Percentiles rank a stretch among this genome's conserved stretches.
Conservation (phyloP, 2,888 invertebrate species). For the Sisyra nigra region DNA sequence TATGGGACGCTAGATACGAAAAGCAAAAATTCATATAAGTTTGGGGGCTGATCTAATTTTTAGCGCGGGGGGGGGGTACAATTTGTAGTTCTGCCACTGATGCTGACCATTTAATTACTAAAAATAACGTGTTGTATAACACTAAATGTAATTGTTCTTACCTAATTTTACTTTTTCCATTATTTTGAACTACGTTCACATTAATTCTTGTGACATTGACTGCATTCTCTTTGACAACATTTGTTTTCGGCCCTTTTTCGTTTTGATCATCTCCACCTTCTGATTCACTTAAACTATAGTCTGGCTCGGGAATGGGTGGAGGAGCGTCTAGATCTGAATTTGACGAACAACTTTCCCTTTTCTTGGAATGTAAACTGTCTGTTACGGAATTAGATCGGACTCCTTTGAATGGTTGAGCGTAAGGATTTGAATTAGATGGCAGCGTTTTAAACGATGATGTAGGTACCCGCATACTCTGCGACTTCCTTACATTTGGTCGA, state of each 20-base stretch:
- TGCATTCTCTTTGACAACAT: constrained; percentile 34
- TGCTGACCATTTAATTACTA: too few species aligned
- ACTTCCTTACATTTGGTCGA: constrained; percentile 40
- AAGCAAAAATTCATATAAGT: too few species aligned
- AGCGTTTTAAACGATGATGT: constrained; percentile 29
- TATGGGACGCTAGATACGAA: too few species aligned
- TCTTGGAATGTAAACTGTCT: background rate
- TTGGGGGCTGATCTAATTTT: too few species aligned
- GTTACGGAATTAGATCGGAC: constrained; percentile 22
- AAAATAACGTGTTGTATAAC: too few species aligned
- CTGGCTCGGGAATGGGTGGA: constrained; percentile 82
- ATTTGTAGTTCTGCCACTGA: too few species aligned
- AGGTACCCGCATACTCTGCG: constrained; percentile 39
- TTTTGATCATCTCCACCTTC: constrained; percentile 39
- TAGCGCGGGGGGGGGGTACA: too few species aligned
- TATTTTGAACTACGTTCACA: constrained; percentile 37
- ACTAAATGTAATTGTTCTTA: constrained; percentile 17
- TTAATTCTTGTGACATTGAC: constrained; percentile 28
- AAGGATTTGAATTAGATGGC: constrained; percentile 34
- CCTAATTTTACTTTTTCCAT: constrained; percentile 62
- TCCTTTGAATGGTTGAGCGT: constrained; percentile 38
- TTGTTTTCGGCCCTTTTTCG: constrained; percentile 21
- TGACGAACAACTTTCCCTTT: constrained; percentile 7
- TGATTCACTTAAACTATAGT: constrained; percentile 78
- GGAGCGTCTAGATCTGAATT: constrained; percentile 20